phyloP scores from a whole-genome alignment of 2,797 vertebrate genomes.

The Hylomyscus alleni region DNA sequence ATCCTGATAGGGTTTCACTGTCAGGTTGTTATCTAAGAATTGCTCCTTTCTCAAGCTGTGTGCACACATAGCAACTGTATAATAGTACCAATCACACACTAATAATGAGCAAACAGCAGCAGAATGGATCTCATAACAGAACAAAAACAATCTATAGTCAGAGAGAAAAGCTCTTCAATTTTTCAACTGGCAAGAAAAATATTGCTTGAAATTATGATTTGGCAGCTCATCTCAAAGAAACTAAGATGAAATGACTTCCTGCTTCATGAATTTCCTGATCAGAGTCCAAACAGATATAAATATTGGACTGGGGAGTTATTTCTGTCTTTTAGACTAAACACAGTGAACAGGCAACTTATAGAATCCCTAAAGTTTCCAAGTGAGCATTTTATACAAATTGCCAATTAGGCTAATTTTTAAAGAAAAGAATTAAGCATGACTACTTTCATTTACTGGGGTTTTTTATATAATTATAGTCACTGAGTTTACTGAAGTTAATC shows the following conservation, averaged over 20 bases:
- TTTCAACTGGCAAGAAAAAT: conserved; percentile 61
- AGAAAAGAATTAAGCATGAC: conserved; percentile 52
- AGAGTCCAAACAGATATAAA: conserved; percentile 54
- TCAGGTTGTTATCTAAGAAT: conserved; percentile 58
- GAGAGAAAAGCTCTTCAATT: conserved; percentile 24
- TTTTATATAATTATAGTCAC: conserved; percentile 18
- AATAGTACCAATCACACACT: conserved; percentile 46
- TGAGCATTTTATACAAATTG: conserved; percentile 57
- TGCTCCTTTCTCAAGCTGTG: conserved; percentile 50
- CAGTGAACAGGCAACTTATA: neutral
- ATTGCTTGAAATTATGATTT: conserved; percentile 70
- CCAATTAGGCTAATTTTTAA: conserved; percentile 66
- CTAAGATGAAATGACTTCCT: conserved; percentile 74
- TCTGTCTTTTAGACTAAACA: neutral
- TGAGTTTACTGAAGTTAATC: conserved; percentile 57
- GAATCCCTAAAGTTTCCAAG: conserved; percentile 14
- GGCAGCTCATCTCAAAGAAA: conserved; percentile 68
- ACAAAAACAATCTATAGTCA: conserved; percentile 63
- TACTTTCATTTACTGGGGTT: conserved; percentile 40
- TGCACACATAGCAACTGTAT: conserved; percentile 46
- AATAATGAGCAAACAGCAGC: conserved; percentile 54
- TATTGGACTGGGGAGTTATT: conserved; percentile 27
- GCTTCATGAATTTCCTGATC: conserved; percentile 64
- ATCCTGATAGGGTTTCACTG: conserved; percentile 39
- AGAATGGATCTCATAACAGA: conserved; percentile 54